phyloP scores from a whole-genome alignment of 2,797 vertebrate species.

The Okamejei kenojei region DNA sequence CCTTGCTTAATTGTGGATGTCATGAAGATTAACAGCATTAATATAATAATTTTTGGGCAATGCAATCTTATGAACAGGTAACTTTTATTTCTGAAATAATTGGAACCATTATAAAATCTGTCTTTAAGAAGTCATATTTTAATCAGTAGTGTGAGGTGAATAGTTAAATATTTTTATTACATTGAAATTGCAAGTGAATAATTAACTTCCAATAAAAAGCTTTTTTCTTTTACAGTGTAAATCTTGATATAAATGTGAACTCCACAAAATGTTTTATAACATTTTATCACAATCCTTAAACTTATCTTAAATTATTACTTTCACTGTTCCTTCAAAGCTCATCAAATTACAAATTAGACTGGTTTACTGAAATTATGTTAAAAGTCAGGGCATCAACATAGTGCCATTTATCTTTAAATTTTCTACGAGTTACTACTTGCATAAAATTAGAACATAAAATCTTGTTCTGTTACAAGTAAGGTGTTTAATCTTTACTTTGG shows the following conservation, averaged over 20 bases:
- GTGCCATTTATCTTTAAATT: background rate
- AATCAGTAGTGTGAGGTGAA: background rate
- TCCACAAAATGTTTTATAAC: background rate
- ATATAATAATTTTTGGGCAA: background rate
- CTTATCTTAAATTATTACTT: background rate
- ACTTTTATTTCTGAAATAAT: background rate
- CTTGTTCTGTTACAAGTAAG: background rate
- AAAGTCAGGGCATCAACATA: background rate
- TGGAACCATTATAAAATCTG: background rate
- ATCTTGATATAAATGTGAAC: background rate
- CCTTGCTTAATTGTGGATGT: background rate
- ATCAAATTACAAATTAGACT: background rate
- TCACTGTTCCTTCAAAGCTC: background rate
- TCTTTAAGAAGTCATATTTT: background rate
- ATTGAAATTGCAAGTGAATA: background rate
- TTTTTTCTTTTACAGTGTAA: background rate
- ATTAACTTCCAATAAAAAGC: background rate
- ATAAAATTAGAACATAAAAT: background rate
- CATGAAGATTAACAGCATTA: background rate
- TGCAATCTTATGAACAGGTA: background rate
- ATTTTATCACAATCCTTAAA: slow-evolving; percentile 5
- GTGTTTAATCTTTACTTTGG: background rate
- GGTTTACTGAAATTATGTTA: background rate
- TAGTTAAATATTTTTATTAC: background rate
- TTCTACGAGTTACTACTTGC: background rate